Evolutionary conservation across 2,888 invertebrate species (phyloP).

Genomic region (Aphelenchoides bicaudatus): DNA sequence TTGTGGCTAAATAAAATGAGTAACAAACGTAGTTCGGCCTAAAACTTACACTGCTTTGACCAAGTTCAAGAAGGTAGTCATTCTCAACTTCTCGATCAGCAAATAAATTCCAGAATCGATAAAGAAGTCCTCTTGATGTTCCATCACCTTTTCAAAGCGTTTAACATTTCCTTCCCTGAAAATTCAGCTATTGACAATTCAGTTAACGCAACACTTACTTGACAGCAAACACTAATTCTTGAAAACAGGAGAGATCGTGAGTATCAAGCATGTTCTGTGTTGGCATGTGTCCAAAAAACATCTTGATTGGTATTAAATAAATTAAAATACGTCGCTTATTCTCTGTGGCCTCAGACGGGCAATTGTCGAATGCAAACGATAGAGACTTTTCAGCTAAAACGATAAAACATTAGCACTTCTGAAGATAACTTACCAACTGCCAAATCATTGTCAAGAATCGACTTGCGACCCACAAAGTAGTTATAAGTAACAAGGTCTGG

Average conservation of each 20-base stretch:
- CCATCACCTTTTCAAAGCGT: slow-evolving; percentile 59
- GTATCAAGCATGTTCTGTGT: slow-evolving; percentile 75
- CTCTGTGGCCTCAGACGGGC: slow-evolving; percentile 71
- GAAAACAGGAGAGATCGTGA: slow-evolving; percentile 84
- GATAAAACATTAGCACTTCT: slow-evolving; percentile 16
- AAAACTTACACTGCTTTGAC: slow-evolving; percentile 77
- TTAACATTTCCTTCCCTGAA: slow-evolving; percentile 75
- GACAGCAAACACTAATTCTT: slow-evolving; percentile 81
- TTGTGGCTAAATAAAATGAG: slow-evolving; percentile 58
- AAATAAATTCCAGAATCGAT: slow-evolving; percentile 94
- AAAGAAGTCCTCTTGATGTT: slow-evolving; percentile 82
- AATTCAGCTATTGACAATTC: not conserved
- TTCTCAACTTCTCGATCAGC: slow-evolving; percentile 90
- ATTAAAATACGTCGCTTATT: slow-evolving; percentile 89
- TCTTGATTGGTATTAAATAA: slow-evolving; percentile 71
- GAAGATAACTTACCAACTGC: slow-evolving; percentile 67
- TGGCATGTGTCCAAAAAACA: slow-evolving; percentile 93
- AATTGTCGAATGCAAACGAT: slow-evolving; percentile 85
- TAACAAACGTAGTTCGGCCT: not conserved
- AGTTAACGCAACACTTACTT: slow-evolving; percentile 63
- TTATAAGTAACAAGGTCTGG: slow-evolving; percentile 93
- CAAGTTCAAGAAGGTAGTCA: slow-evolving; percentile 88
- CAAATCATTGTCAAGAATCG: slow-evolving; percentile 97
- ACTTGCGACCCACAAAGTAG: slow-evolving; percentile 89
- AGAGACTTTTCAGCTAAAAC: slow-evolving; percentile 80